These are phyloP conservation scores for Muscidifurax raptorellus DNA, from an alignment of 1,140 invertebrate species.

Conservation along the genomic window DNA sequence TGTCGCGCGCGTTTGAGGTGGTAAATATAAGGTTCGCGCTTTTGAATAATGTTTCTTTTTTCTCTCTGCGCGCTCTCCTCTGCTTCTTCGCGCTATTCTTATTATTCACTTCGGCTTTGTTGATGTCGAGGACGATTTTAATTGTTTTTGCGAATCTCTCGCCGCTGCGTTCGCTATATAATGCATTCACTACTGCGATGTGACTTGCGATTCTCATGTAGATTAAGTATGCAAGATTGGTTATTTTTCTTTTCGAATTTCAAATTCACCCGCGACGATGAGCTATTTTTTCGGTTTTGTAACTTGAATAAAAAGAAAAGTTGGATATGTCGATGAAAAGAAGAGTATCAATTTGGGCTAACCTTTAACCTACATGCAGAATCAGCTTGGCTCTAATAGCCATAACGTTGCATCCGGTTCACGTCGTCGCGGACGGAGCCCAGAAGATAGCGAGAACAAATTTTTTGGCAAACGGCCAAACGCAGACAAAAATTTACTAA, in stretches of 20 bases:
- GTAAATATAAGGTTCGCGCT: not conserved
- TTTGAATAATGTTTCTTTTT: not conserved
- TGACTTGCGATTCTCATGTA: not conserved
- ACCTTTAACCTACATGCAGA: not conserved
- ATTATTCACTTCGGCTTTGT: not conserved
- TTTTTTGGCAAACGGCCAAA: not conserved
- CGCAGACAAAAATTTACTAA: not conserved
- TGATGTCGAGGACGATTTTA: slow-evolving; percentile 15
- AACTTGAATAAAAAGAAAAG: too few species aligned
- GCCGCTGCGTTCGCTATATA: not conserved
- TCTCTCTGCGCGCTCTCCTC: not conserved
- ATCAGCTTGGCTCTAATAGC: not conserved
- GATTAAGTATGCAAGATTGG: too few species aligned
- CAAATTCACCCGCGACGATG: too few species aligned
- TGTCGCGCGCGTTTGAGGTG: not conserved
- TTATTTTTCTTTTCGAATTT: too few species aligned
- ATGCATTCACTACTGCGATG: not conserved
- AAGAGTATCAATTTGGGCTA: not conserved
- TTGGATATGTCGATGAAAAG: too few species aligned
- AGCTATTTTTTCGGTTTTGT: too few species aligned
- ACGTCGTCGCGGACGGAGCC: too few species aligned
- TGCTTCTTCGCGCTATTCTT: not conserved
- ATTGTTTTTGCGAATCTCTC: not conserved
- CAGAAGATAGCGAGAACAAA: not conserved
- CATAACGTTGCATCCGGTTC: not conserved